A percentile compares a stretch with the other conserved stretches of the same genome.
These are phyloP conservation scores for Hydrotaea cyrtoneurina DNA, from an alignment of 2,888 invertebrate genomes.

Conservation along the genomic window DNA sequence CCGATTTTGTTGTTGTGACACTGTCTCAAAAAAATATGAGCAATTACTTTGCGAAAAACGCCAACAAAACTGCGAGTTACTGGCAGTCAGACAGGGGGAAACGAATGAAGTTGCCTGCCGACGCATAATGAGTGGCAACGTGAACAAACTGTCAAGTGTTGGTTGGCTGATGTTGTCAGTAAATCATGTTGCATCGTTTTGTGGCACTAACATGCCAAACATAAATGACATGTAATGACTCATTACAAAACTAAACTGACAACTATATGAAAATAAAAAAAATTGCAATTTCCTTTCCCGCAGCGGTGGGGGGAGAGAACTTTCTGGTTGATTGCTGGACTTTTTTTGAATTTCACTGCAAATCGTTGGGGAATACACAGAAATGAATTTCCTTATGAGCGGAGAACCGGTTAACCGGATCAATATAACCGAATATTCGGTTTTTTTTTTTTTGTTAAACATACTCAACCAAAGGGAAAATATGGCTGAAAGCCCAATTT, in stretches of 20 bases:
- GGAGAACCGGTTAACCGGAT: too few species aligned
- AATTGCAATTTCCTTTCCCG: background rate
- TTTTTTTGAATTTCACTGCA: background rate
- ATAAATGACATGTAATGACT: constrained; percentile 61
- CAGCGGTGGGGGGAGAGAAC: background rate
- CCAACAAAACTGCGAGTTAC: background rate
- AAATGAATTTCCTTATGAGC: too few species aligned
- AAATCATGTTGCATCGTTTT: constrained; percentile 27
- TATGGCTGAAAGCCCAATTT: too few species aligned
- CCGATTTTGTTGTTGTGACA: constrained; percentile 7
- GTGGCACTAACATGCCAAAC: constrained; percentile 42
- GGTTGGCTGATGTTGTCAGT: background rate
- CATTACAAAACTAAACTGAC: constrained; percentile 56
- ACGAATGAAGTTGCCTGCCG: background rate
- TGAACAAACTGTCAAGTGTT: constrained; percentile 26
- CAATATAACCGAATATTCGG: too few species aligned
- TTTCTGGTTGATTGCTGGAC: background rate
- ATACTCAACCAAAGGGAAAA: too few species aligned
- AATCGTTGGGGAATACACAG: background rate
- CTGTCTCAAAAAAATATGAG: constrained; percentile 64
- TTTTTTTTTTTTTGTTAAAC: too few species aligned
- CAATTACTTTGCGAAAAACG: constrained; percentile 59
- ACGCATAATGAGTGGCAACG: background rate
- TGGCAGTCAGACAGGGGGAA: background rate
- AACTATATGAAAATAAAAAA: constrained; percentile 56